Conservation (phyloP, 2,113 vertebrate species). For the Bungarus multicinctus region DNA sequence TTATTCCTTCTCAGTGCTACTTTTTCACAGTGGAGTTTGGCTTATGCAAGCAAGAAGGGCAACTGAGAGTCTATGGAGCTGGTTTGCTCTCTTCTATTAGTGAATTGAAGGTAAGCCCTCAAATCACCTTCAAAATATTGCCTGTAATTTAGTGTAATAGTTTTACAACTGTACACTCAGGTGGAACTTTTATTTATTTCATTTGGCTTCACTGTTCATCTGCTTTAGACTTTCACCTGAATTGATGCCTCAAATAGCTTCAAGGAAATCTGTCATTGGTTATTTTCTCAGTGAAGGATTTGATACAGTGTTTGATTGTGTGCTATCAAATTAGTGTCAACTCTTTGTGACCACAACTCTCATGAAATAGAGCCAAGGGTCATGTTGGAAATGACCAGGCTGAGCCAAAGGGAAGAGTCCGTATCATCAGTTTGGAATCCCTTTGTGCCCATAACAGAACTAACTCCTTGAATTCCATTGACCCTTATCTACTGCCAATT, state of each 20-base stretch:
- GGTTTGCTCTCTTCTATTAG: constrained; percentile 96
- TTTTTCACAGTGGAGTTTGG: constrained; percentile 99
- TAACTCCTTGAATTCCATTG: neutral
- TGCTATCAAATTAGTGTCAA: neutral
- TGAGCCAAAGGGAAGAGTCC: neutral
- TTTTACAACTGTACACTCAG: neutral
- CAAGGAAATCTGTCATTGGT: neutral
- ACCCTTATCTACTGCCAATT: neutral
- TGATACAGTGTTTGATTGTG: neutral
- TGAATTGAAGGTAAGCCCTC: constrained; percentile 87
- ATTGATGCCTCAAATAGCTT: neutral
- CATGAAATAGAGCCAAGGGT: neutral
- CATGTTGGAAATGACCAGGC: neutral
- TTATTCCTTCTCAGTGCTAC: constrained; percentile 83
- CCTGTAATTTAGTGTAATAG: neutral
- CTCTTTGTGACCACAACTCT: neutral
- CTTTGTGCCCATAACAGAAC: neutral
- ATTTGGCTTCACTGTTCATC: neutral
- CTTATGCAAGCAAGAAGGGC: constrained; percentile 94
- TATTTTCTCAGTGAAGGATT: neutral
- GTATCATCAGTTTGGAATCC: neutral
- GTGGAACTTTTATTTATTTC: neutral
- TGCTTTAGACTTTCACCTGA: neutral
- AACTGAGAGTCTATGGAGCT: constrained; percentile 90
- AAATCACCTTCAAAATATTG: neutral